Conservation (phyloP, 2,113 vertebrate genomes). For the Menura novaehollandiae region DNA sequence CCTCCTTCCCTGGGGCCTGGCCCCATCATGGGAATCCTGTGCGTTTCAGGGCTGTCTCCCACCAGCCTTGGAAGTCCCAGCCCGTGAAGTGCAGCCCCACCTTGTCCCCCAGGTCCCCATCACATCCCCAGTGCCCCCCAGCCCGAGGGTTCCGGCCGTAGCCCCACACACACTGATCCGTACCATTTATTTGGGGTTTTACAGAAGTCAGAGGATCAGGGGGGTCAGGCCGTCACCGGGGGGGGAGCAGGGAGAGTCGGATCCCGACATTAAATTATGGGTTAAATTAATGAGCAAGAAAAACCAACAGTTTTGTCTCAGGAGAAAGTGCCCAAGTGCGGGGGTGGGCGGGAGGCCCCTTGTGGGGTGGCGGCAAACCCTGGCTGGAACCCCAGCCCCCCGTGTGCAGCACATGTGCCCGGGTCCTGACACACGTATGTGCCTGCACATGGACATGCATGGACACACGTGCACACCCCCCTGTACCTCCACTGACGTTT, state of each 20-base stretch:
- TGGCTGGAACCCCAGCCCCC: neutral
- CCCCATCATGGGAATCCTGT: neutral
- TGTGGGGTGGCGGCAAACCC: neutral
- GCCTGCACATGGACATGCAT: neutral
- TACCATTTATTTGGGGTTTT: neutral
- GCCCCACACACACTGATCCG: neutral
- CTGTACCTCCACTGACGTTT: neutral
- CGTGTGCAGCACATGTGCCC: neutral
- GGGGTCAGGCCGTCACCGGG: neutral
- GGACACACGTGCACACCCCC: neutral
- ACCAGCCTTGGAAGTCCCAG: neutral
- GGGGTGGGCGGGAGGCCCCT: neutral
- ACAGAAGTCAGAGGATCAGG: neutral
- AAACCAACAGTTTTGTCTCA: neutral
- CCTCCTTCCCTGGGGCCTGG: no score
- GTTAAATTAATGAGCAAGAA: conserved; percentile 9
- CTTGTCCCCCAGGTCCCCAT: no score
- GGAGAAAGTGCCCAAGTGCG: neutral
- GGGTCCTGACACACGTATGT: neutral
- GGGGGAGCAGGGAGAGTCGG: neutral
- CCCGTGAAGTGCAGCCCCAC: neutral
- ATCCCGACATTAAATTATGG: neutral
- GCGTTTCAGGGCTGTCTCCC: fast-evolving
- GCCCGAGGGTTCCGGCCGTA: fast-evolving
- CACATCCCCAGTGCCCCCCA: neutral